Conservation (phyloP, 2,113 vertebrate species). For the Menura novaehollandiae region DNA sequence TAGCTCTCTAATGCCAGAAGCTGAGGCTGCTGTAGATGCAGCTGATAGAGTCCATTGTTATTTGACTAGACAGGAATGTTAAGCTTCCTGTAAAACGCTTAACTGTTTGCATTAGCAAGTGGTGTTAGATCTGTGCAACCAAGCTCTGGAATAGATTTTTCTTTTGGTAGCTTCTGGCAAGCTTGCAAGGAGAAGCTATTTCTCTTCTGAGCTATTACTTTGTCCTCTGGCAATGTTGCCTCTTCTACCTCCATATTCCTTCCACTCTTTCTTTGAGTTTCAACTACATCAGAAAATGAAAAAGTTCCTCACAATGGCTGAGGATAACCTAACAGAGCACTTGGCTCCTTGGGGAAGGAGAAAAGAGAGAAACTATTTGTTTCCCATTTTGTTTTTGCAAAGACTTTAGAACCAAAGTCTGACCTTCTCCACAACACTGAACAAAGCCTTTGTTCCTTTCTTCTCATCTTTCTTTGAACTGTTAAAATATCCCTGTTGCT, state of each 20-base stretch:
- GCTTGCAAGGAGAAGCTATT: neutral
- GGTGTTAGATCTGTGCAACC: neutral
- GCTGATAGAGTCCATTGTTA: neutral
- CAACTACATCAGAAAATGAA: neutral
- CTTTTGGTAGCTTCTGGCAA: neutral
- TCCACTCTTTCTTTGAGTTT: neutral
- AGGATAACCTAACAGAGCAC: neutral
- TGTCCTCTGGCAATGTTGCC: neutral
- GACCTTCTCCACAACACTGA: neutral
- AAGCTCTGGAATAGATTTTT: neutral
- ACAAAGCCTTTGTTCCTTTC: neutral
- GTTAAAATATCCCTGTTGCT: neutral
- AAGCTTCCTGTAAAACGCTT: neutral
- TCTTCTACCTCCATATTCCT: constrained; percentile 27
- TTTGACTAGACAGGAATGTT: neutral
- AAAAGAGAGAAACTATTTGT: neutral
- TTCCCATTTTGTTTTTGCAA: neutral
- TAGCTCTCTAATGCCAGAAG: neutral
- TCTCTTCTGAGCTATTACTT: neutral
- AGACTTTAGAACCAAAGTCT: neutral
- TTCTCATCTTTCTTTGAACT: neutral
- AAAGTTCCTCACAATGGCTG: neutral
- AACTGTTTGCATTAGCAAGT: neutral
- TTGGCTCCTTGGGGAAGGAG: neutral
- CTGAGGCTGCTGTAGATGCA: neutral